These are phyloP conservation scores for Antechinus flavipes DNA, from an alignment of 2,113 vertebrate genomes.

Conservation along the genomic window DNA sequence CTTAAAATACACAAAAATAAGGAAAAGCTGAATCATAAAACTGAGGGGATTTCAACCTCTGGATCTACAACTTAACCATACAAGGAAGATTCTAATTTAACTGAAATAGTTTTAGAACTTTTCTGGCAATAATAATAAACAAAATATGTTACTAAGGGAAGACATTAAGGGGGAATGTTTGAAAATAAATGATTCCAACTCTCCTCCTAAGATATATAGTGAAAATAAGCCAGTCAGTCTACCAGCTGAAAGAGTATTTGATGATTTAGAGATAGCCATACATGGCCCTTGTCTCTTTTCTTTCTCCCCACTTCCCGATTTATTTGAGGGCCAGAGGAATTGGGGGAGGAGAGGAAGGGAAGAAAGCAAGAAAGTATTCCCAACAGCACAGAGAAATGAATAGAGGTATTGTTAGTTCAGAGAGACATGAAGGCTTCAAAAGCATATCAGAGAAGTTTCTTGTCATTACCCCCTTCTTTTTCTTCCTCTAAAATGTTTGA, in stretches of 20 bases:
- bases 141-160: constrained; percentile 51
- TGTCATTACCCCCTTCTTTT: constrained; percentile 69
- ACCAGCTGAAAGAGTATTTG: constrained; percentile 64
- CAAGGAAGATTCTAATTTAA: background rate
- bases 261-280: constrained; percentile 57
- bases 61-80: background rate
- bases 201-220: constrained; percentile 33
- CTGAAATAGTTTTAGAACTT: background rate
- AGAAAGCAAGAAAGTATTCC: constrained; percentile 73
- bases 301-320: constrained; percentile 57
- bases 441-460: constrained; percentile 69
- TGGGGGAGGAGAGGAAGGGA: constrained; percentile 24
- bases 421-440: constrained; percentile 73
- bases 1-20: background rate
- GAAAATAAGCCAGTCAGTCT: constrained; percentile 49
- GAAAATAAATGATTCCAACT: constrained; percentile 53
- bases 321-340: background rate
- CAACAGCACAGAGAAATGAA: constrained; percentile 72
- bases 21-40: constrained; percentile 6
- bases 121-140: constrained; percentile 27
- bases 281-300: constrained; percentile 47
- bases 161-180: background rate
- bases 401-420: constrained; percentile 78
- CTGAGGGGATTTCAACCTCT: background rate
- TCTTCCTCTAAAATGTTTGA: constrained; percentile 76